Base-by-base conservation (phyloP, 2,888 invertebrate genomes). In the Xanthia icteritia region DNA sequence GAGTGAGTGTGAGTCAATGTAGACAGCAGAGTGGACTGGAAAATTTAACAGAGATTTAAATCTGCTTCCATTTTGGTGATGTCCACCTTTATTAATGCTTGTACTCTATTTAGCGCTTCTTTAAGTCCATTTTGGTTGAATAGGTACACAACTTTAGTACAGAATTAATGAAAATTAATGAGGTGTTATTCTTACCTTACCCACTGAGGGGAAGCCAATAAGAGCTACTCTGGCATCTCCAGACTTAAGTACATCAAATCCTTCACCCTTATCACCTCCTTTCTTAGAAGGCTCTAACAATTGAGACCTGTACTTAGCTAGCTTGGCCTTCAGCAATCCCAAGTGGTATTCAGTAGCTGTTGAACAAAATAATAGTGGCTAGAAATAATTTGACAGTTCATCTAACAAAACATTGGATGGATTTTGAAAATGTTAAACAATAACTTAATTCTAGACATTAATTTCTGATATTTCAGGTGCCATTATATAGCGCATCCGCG, bases 221-320 rank as follows among this genome's bases (percentile, higher is more conserved):
- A 99, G 97, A 13, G 99, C 99, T 23, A 99, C 99, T 92, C 99
- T 97, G 15, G 99, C 99, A 98, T 99, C 99, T 68, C 99, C 99
- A 90, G 99, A 99, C 95, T 99, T 99, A 88, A 99, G 97, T 17
- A 99, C 99, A 98, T 99, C 99, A 95, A 99, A 99, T 0, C 99
- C 99, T 95, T 99, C 99, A 39, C 99, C 99, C 93, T 99, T 99
- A 88, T 99, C 99, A 36, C 96, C 97, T 23, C 96, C 97, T 94
- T 99, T 99, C 90, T 99, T 99, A 0, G 98, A 97, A 0, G 99
- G 99, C 93, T 99, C 99, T 77, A 99, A 94, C 63, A 99, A 95
- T 93, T 99, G 99, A 2, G 99, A 98, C 56, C 99, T 97, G 93
- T 99, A 99, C 93, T 99, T 99, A 0, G 99, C 99, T 92, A 99